These are phyloP conservation scores for Gadopsis marmoratus DNA, from an alignment of 2,797 vertebrate genomes.

Conservation along the genomic window DNA sequence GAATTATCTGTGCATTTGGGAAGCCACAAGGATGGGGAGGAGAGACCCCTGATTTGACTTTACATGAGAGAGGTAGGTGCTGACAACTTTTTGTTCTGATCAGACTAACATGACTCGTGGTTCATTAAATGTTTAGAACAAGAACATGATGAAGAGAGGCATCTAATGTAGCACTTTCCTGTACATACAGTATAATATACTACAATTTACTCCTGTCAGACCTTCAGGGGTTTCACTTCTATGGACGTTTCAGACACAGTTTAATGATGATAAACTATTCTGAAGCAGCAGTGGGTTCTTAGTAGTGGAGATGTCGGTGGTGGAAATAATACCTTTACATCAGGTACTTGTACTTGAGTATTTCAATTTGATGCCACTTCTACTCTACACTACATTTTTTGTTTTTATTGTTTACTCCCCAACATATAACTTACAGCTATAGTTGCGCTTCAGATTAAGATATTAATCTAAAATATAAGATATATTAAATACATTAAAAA, in stretches of 20 bases:
- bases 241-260: neutral
- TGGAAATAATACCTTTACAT: neutral
- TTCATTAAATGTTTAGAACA: slow-evolving; percentile 23
- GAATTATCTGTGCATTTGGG: slow-evolving; percentile 64
- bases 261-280: slow-evolving; percentile 6
- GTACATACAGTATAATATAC: neutral
- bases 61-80: slow-evolving; percentile 65
- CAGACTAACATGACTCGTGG: neutral
- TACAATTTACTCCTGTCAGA: neutral
- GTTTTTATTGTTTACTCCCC: neutral
- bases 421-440: neutral
- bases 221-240: neutral
- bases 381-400: neutral
- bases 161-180: neutral
- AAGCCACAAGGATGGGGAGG: slow-evolving; percentile 63
- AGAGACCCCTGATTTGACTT: slow-evolving; percentile 65
- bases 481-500: neutral
- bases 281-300: neutral
- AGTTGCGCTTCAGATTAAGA: neutral
- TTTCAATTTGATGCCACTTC: neutral
- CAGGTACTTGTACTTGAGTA: neutral
- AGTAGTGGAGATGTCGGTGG: neutral
- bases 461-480: neutral
- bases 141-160: neutral
- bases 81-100: slow-evolving; percentile 25